phyloP scores from a whole-genome alignment of 2,888 invertebrate species.

The Oscheius sp. region DNA sequence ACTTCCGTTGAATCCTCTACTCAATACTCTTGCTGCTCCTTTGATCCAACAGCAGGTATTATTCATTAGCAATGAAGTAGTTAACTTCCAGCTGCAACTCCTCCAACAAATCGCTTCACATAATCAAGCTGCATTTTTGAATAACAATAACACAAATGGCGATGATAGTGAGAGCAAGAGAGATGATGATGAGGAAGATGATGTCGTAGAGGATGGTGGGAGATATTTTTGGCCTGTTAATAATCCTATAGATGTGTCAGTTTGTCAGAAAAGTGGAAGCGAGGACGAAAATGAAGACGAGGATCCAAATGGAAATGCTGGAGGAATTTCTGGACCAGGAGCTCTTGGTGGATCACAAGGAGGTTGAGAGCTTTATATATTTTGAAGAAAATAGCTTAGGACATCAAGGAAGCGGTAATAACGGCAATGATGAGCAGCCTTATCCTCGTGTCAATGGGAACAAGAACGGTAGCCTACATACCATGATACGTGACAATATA shows the following conservation, averaged over 20 bases:
- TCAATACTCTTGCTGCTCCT: constrained; percentile 38
- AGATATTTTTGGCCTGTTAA: neutral
- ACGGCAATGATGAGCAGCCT: constrained; percentile 5
- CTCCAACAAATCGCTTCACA: constrained; percentile 39
- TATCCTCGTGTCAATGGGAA: constrained; percentile 19
- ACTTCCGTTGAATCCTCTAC: constrained; percentile 29
- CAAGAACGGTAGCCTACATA: constrained; percentile 3
- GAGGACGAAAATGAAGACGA: constrained; percentile 42
- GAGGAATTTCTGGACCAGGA: constrained; percentile 1
- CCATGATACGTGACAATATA: neutral
- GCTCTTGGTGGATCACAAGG: neutral
- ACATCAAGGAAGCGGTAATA: neutral
- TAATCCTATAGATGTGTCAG: constrained; percentile 40
- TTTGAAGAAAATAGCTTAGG: too few relatives aligned
- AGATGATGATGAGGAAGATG: constrained; percentile 44
- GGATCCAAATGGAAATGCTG: constrained; percentile 29
- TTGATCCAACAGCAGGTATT: constrained; percentile 45
- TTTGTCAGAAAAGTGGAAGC: constrained; percentile 46
- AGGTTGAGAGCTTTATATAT: too few relatives aligned
- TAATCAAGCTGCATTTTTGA: constrained; percentile 27
- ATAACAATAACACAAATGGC: constrained; percentile 39
- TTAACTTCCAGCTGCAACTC: constrained; percentile 24
- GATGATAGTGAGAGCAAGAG: constrained; percentile 37
- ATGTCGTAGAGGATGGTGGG: constrained; percentile 20
- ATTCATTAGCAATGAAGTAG: neutral